Evolutionary conservation across 2,888 invertebrate species (phyloP).

Genomic region (Drosophila mercatorum): DNA sequence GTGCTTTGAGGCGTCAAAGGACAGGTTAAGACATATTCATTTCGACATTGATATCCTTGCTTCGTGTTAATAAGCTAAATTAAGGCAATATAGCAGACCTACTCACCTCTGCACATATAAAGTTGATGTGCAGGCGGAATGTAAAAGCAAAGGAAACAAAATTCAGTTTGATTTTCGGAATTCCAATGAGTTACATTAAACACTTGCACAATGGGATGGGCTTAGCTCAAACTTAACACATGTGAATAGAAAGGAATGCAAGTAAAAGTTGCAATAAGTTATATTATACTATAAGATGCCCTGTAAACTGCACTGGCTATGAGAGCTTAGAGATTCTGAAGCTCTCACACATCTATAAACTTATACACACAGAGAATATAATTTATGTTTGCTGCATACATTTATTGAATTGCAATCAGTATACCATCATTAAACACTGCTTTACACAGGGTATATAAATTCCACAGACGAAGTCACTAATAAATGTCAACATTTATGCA

Average conservation of each 20-base stretch:
- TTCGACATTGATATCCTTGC: constrained; percentile 44
- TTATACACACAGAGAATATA: too few relatives aligned
- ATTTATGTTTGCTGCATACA: too few relatives aligned
- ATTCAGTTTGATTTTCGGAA: background rate
- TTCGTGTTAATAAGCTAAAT: constrained; percentile 26
- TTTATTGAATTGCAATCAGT: too few relatives aligned
- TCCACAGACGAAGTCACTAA: too few relatives aligned
- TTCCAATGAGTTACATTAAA: background rate
- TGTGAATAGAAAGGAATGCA: too few relatives aligned
- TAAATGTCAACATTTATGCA: too few relatives aligned
- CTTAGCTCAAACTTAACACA: background rate
- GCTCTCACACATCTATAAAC: too few relatives aligned
- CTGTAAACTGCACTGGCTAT: background rate
- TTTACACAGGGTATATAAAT: too few relatives aligned
- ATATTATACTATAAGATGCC: background rate
- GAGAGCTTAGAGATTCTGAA: too few relatives aligned
- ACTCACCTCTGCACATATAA: background rate
- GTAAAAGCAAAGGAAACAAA: background rate
- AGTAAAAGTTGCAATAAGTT: too few relatives aligned
- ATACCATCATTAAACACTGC: too few relatives aligned
- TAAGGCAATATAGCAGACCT: background rate
- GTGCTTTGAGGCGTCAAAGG: background rate
- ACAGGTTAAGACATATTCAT: background rate
- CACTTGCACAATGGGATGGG: background rate
- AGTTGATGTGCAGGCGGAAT: background rate